Percentiles rank a stretch among this genome's conserved stretches.
Evolutionary conservation across 2,797 vertebrate genomes (phyloP).

Genomic region (Delichon dasypus): DNA sequence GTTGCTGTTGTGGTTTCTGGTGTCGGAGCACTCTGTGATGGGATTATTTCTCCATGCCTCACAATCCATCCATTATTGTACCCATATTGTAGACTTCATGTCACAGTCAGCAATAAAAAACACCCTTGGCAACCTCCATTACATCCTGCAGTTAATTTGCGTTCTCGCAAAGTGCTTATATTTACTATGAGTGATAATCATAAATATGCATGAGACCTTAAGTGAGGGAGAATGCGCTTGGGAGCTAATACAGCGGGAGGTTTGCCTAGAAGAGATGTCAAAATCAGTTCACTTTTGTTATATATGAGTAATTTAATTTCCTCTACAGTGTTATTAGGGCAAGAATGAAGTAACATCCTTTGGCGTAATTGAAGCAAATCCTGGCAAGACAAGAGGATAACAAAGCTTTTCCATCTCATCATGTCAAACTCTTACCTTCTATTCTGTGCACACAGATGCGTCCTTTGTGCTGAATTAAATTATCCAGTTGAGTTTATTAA

Average conservation of each 20-base stretch:
- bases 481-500: conserved; percentile 42
- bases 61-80: background rate
- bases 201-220: conserved; percentile 69
- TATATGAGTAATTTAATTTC: conserved; percentile 68
- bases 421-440: conserved; percentile 30
- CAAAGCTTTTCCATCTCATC: conserved; percentile 30
- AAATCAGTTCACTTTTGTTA: conserved; percentile 63
- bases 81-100: background rate
- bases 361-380: conserved; percentile 64
- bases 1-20: conserved; percentile 15
- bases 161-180: conserved; percentile 45
- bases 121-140: conserved; percentile 58
- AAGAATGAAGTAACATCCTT: conserved; percentile 59
- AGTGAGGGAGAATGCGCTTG: conserved; percentile 45
- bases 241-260: conserved; percentile 32
- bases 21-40: background rate
- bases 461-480: conserved; percentile 30
- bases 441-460: background rate
- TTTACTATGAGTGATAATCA: conserved; percentile 65
- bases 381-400: conserved; percentile 52
- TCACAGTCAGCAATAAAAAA: conserved; percentile 45
- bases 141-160: conserved; percentile 50
- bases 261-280: conserved; percentile 64
- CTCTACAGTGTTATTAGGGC: conserved; percentile 64
- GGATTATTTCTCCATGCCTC: conserved; percentile 26